These are phyloP conservation scores for Microplitis deprimator DNA, from an alignment of 2,888 invertebrate species.

Conservation along the genomic window DNA sequence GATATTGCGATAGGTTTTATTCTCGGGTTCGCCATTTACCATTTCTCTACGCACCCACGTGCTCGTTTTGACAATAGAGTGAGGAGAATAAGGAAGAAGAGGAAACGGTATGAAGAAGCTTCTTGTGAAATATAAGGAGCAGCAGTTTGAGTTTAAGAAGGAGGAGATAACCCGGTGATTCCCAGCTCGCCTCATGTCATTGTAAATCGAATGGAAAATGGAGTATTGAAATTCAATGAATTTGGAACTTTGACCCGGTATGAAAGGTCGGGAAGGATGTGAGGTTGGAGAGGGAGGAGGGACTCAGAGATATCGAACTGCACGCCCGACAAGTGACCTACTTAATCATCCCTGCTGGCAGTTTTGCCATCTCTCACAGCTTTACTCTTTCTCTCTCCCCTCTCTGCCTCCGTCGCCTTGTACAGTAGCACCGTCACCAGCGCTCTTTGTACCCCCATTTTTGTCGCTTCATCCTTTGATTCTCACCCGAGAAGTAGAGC, in stretches of 20 bases:
- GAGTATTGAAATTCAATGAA: slow-evolving; percentile 34
- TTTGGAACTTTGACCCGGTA: slow-evolving; percentile 35
- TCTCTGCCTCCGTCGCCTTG: slow-evolving; percentile 12
- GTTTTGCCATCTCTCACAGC: slow-evolving; percentile 1
- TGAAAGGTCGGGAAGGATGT: slow-evolving; percentile 23
- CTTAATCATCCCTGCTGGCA: slow-evolving; percentile 45
- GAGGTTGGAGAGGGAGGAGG: slow-evolving; percentile 6
- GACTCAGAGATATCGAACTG: slow-evolving; percentile 41
- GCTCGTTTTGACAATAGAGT: background rate
- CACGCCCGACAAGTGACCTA: slow-evolving; percentile 49
- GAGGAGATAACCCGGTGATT: background rate
- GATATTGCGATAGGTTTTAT: background rate
- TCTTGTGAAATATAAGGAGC: background rate
- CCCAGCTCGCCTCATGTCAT: slow-evolving; percentile 7
- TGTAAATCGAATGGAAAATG: slow-evolving; percentile 29
- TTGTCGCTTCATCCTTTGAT: slow-evolving; percentile 38
- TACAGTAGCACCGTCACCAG: background rate
- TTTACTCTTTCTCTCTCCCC: slow-evolving; percentile 18
- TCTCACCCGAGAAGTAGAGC: slow-evolving; percentile 27
- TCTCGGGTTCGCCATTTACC: background rate
- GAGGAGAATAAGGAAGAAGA: background rate
- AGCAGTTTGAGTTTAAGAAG: background rate
- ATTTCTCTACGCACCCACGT: background rate
- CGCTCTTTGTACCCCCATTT: background rate
- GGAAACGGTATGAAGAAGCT: background rate